A percentile compares a stretch with the other conserved stretches of the same genome.
These are phyloP conservation scores for Sebastes minor DNA, from an alignment of 2,797 vertebrate genomes.

Conservation along the genomic window DNA sequence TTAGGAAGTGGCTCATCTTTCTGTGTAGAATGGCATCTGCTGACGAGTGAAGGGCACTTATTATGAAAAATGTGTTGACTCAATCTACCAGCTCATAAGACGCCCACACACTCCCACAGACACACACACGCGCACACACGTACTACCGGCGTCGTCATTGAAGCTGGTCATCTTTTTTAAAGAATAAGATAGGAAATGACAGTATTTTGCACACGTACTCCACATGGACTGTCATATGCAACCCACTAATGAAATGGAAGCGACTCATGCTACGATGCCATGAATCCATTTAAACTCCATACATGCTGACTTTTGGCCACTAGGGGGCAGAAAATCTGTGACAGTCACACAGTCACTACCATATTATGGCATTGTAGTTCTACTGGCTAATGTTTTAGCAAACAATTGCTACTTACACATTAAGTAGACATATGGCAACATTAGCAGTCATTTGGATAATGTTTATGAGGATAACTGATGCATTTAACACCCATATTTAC, in stretches of 20 bases:
- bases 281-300: background rate
- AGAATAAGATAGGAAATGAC: background rate
- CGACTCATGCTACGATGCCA: background rate
- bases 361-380: background rate
- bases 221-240: background rate
- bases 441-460: background rate
- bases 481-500: background rate
- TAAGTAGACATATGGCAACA: background rate
- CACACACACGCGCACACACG: background rate
- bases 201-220: background rate
- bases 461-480: background rate
- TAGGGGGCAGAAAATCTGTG: background rate
- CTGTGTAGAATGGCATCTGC: constrained; percentile 48
- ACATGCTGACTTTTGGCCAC: background rate
- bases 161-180: constrained; percentile 5
- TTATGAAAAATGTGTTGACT: constrained; percentile 57
- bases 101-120: background rate
- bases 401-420: background rate
- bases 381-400: background rate
- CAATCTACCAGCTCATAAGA: constrained; percentile 26
- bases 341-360: background rate
- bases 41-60: constrained; percentile 57
- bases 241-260: background rate
- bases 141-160: background rate
- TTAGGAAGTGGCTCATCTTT: constrained; percentile 56